phyloP scores from a whole-genome alignment of 2,113 vertebrate species.

The Anser brachyrhynchus region DNA sequence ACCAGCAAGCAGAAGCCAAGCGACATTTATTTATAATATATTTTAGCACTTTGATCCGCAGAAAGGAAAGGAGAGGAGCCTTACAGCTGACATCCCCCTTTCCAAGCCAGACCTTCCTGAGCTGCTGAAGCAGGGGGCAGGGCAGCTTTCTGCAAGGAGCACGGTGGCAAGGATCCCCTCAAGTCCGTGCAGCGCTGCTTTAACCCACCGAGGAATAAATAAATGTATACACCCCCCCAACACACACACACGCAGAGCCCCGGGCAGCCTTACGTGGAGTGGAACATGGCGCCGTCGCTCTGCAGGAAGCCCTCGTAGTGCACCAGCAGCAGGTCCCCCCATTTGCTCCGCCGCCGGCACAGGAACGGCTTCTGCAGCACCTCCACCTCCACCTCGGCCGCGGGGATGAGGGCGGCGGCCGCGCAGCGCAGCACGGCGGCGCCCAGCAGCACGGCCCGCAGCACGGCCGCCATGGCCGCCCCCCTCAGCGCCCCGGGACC shows the following conservation, averaged over 20 bases:
- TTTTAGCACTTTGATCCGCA: background rate
- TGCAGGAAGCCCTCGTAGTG: conserved; percentile 92
- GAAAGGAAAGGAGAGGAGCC: background rate
- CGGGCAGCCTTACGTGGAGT: conserved; percentile 87
- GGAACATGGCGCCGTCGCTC: conserved; percentile 90
- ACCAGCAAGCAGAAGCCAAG: background rate
- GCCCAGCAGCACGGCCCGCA: background rate
- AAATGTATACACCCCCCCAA: too few species aligned
- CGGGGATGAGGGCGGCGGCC: conserved; percentile 85
- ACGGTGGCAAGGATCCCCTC: background rate
- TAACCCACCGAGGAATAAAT: background rate
- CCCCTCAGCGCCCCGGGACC: background rate
- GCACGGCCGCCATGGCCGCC: background rate
- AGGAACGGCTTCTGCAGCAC: conserved; percentile 90
- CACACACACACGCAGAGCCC: too few species aligned
- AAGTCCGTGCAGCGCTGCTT: background rate
- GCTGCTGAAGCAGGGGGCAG: background rate
- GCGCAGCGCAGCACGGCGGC: conserved; percentile 74
- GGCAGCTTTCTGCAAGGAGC: background rate
- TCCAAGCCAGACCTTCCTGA: background rate
- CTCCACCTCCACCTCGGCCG: conserved; percentile 91
- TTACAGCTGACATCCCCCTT: background rate
- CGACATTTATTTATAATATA: background rate
- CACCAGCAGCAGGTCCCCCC: conserved; percentile 91
- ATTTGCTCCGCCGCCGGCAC: conserved; percentile 89